Evolutionary conservation across 2,797 vertebrate species (phyloP), one percentile per base, ranked within the genome.

Genomic region (Hydrolagus colliei): DNA sequence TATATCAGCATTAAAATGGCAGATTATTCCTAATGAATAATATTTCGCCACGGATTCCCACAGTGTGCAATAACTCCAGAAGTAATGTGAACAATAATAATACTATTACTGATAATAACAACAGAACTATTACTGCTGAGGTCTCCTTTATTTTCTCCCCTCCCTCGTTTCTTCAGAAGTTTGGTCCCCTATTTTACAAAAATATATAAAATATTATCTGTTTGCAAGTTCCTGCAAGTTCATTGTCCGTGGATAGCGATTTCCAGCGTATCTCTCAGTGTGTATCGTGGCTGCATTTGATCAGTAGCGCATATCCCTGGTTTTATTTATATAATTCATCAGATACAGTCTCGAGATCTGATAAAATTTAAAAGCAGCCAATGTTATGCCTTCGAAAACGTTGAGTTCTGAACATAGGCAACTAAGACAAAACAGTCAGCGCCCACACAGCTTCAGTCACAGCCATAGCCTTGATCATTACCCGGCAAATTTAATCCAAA

Each of bases 1-100:
- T 94, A 93, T 93, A 94, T 96, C 95, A 96, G 92, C 91, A 92
- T 96, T 96, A 94, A 93, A 93, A 95, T 93, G 95, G 93, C 95
- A 95, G 93, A 95, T 96, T 95, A 94, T 94, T 95, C 94, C 95
- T 96, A 95, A 96, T 96, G 95, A 96, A 96, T 95, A 95, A 96
- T 96, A 96, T 95, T 95, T 93, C 93, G 61, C 79, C 71, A 35
- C 79, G 35, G 79, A 68, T 84, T 52, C 79, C 41, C 41, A 84
- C 79, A 68, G 65, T 52, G 32, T 41, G 65, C 79, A 71, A 84
- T 84, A 84, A 84, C 79, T 52, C 10, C 63, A 84, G 71, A 84
- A 84, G 63, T 65, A 84, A 84, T 84, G 63, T 35, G 63, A 84
- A 84, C 32, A 41, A 71, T 82, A 82, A 71, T 82, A 82, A 80